Base-by-base conservation (phyloP, 1,140 invertebrate genomes). In the Ephestia elutella region DNA sequence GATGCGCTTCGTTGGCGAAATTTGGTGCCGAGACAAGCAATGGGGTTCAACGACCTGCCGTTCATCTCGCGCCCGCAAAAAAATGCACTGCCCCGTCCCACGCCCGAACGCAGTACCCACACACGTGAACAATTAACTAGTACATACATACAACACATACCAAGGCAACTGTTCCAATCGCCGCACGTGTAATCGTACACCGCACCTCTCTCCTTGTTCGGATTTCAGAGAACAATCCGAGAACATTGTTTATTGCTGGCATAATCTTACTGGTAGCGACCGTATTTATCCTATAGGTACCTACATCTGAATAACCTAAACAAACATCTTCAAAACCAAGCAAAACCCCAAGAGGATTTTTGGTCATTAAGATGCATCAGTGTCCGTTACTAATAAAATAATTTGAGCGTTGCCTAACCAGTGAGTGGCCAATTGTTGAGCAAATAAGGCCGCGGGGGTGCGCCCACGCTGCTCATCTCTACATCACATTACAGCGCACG, bases 81-180 rank as follows among this genome's bases (percentile, higher is more conserved):
- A 88, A 88, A 88, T 86, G 83, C 81, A 86, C 71, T 81, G 82
- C 64, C 73, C 73, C 83, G 74, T 80, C 82, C 82, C 82, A 82
- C 83, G 77, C 19, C 72, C 73, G 75, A 81, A 78, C 75, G 75
- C 78, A 81, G 65, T 70, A 68, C 76, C 71, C 82, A 77, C 77
- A 83, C 83, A 80, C 60, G 70, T 59, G 61, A 56, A 71, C 54
- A 77, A 60, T 67, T 60, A 51, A 62, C 63, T 30, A 57, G 59
- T 66, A 63, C 62, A 65, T 65, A 59, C 59, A 65, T 56, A 68
- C 60, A 68, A 75, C 66, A 71, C 69, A 70, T 55, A 65, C 61
- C 60, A 59, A 68, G 62, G 67, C 65, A 64, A 64, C 70, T 60
- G 70, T 73, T 75, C 75, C 75, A 71, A 78, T 78, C 66, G 60